Evolutionary conservation across 2,113 vertebrate species (phyloP).

Genomic region (Piaya cayana): DNA sequence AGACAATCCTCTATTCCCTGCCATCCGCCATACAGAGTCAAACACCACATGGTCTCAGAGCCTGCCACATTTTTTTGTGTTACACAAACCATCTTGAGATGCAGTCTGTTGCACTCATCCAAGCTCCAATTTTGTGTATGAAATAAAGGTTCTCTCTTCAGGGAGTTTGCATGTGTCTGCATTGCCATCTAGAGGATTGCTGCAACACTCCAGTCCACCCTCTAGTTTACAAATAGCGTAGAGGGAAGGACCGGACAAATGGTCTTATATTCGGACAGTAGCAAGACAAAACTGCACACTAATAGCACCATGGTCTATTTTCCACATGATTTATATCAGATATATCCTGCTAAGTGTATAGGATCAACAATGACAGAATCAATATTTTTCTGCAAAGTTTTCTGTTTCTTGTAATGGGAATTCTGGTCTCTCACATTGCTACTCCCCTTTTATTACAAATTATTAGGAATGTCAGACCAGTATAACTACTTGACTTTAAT

Average conservation of each 20-base stretch:
- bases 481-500: neutral
- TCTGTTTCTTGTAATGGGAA: neutral
- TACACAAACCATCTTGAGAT: neutral
- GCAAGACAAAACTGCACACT: neutral
- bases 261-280: neutral
- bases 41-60: neutral
- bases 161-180: neutral
- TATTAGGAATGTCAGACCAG: neutral
- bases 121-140: neutral
- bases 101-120: slow-evolving; percentile 23
- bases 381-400: neutral
- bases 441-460: neutral
- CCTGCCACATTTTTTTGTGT: slow-evolving; percentile 2
- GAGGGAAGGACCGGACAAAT: neutral
- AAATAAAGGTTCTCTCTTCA: neutral
- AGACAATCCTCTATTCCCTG: neutral
- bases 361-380: neutral
- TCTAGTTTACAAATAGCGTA: neutral
- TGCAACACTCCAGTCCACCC: neutral
- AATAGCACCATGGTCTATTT: neutral
- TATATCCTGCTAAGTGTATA: neutral
- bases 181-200: slow-evolving; percentile 62
- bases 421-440: neutral
- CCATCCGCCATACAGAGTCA: neutral
- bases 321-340: neutral